Evolutionary conservation across 2,113 vertebrate genomes (phyloP), one percentile per base, ranked within the genome.

Genomic region (Neopipo cinnamomea): DNA sequence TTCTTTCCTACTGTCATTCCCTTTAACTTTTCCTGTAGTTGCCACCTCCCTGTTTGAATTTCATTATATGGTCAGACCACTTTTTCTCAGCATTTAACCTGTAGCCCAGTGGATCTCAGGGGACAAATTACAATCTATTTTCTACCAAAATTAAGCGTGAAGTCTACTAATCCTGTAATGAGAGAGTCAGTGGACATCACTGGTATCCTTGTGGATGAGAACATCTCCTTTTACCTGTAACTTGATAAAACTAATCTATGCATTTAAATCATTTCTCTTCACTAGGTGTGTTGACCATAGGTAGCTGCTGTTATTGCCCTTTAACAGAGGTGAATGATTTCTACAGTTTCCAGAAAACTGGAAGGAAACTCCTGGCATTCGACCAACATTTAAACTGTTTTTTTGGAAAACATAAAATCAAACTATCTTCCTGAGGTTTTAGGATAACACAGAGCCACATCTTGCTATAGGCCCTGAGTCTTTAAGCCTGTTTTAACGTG

Each of bases 71-170:
- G 31, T 46, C 82, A 72, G 75, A 42, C 25, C 50, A 56, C 42
- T 83, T 92, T 94, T 94, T 24, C 53, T 47, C 72, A 78, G n/a
- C 56, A 33, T 94, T 96, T 95, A 84, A 91, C 61, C 72, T 93
- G 47, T 71, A 78, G n/a, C 47, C 35, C 1, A 1, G 21, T 44
- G 50, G 47, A 62, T 55, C 75, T 88, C 68, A 77, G 63, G 85
- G 83, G 85, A 93, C 52, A 83, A 61, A 84, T 78, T 89, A 25
- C 33, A 59, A 71, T 66, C 56, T 52, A 39, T 92, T 95, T 97
- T 58, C 72, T 41, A 19, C 68, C 91, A 92, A 93, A 96, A 90
- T 92, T 71, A 95, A 65, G 20, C 39, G 37, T 84, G 82, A 94
- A 94, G 80, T 24, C 50, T 67, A 8, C 46, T 76, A 95, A 86